phyloP scores from a whole-genome alignment of 2,113 vertebrate genomes.

The Coreoperca whiteheadi region DNA sequence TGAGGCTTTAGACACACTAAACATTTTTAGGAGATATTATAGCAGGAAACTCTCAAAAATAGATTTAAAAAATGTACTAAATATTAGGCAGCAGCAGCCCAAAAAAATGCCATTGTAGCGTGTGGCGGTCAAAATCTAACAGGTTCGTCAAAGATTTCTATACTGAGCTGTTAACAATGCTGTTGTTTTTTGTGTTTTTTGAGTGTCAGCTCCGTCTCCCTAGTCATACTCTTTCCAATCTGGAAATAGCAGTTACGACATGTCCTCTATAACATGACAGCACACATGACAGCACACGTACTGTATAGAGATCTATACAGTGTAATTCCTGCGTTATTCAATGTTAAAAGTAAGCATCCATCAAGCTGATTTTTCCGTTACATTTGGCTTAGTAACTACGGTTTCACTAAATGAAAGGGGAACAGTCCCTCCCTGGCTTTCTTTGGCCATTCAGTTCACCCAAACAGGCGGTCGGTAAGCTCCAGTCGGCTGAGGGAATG shows the following conservation, averaged over 20 bases:
- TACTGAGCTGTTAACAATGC: background rate
- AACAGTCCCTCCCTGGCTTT: constrained; percentile 9
- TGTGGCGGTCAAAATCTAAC: background rate
- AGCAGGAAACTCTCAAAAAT: background rate
- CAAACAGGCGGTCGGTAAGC: constrained; percentile 30
- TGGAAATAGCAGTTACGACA: background rate
- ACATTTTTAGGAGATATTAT: background rate
- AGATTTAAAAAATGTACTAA: background rate
- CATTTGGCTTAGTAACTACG: constrained; percentile 10
- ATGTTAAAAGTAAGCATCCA: background rate
- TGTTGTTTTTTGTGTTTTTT: background rate
- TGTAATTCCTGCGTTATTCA: background rate
- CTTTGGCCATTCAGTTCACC: constrained; percentile 5
- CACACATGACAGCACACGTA: no score
- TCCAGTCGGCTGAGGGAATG: constrained; percentile 52
- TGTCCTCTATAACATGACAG: background rate
- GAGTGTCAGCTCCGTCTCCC: background rate
- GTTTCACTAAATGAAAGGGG: constrained; percentile 20
- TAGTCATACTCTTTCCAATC: background rate
- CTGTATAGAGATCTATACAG: background rate
- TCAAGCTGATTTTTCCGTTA: constrained; percentile 20
- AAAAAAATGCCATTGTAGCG: background rate
- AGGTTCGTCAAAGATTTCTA: background rate
- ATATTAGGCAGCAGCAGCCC: background rate
- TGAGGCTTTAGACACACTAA: background rate